phyloP scores from a whole-genome alignment of 2,113 vertebrate species.

The Otus sunia region DNA sequence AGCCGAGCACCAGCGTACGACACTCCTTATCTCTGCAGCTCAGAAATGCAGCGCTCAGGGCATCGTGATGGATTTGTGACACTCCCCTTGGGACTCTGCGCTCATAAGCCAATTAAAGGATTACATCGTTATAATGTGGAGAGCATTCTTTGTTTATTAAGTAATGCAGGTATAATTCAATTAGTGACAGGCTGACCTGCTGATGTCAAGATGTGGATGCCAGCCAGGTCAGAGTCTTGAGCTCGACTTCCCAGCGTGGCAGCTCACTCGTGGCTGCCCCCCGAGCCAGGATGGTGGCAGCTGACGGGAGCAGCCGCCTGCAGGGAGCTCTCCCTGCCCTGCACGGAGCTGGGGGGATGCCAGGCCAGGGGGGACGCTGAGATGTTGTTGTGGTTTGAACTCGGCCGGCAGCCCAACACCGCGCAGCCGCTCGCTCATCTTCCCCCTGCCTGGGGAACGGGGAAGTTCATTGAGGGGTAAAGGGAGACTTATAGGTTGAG shows the following conservation, averaged over 20 bases:
- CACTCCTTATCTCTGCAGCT: slow-evolving; percentile 45
- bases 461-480: no score
- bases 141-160: slow-evolving; percentile 54
- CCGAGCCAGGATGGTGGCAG: accelerated
- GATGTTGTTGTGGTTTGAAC: no score
- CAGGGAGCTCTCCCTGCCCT: accelerated
- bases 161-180: slow-evolving; percentile 59
- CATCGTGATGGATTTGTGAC: slow-evolving; percentile 62
- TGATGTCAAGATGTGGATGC: slow-evolving; percentile 5
- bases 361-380: no score
- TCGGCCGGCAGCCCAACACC: no score
- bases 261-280: not conserved
- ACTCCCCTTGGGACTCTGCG: slow-evolving; percentile 2
- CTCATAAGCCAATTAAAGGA: slow-evolving; percentile 62
- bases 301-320: not conserved
- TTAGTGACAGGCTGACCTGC: slow-evolving; percentile 33
- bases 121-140: slow-evolving; percentile 44
- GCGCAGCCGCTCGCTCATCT: no score
- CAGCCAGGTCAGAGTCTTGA: not conserved
- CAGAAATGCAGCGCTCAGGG: slow-evolving; percentile 10
- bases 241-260: not conserved
- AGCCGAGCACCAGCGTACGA: not conserved
- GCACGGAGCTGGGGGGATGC: not conserved
- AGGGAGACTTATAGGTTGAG: no score
- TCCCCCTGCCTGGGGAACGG: no score